Base-by-base conservation (phyloP, 2,888 invertebrate species). In the Limulus polyphemus region DNA sequence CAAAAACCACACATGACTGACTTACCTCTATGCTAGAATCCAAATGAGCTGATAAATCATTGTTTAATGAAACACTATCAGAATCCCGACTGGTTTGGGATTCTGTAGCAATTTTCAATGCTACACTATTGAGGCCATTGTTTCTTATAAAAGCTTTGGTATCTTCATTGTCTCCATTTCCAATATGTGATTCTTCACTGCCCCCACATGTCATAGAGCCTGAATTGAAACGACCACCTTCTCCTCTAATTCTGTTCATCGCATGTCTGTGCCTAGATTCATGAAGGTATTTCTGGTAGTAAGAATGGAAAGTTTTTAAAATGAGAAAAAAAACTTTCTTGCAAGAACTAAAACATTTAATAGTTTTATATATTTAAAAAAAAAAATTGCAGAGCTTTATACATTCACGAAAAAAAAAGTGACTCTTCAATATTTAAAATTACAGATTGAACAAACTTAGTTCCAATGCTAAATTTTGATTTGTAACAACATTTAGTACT, bases 251-350 rank as follows among this genome's bases (percentile, higher is more conserved):
- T 73, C 98, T 82, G 76, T 97, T 97, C 92, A 98, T 93, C 0
- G 98, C 98, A 76, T 98, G 97, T 67, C 90, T 82, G 77, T 98
- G 98, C 55, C 97, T 81, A 0, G 97, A 97, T 77, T 97, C 97
- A 73, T 98, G 97, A n/a, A 98, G 81, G 75, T 98, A 98, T 87
- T 95, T 97, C 90, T 91, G 79, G 58, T 81, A 77, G 67, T 60
- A 68, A 69, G 68, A 60, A 57, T 51, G 32, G n/a, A 54, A 32
- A 54, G 16, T 17, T 16, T 13, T 54, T 16, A 17, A n/a, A 32
- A 32, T 32, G 3, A 32, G 5, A 32, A 2, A 32, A 32, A 54
- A n/a, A 54, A 54, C 54, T 54, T 13, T 32, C 32, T 32, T 32
- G 32, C 7, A 32, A 32, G 32, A 32, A 32, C 32, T 32, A 32